Percentiles rank a stretch among this genome's conserved stretches.
phyloP scores from a whole-genome alignment of 2,888 invertebrate species.

The Nasonia oneida region DNA sequence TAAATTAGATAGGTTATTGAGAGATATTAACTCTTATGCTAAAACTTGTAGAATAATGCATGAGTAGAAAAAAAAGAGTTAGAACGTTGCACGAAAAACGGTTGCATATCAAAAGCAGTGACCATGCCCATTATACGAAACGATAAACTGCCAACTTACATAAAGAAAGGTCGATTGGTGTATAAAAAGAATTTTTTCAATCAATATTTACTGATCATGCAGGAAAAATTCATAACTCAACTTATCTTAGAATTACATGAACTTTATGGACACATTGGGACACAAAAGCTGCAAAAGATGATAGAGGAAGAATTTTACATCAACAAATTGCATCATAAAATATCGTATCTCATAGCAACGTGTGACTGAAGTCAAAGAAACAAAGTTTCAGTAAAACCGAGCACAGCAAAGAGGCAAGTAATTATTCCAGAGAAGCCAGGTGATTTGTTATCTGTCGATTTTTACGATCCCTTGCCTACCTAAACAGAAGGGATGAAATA shows the following conservation, averaged over 20 bases:
- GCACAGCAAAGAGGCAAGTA: neutral
- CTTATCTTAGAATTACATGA: neutral
- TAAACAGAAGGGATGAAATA: too few species aligned
- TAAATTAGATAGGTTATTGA: too few species aligned
- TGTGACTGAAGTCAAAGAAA: constrained; percentile 7
- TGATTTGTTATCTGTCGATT: neutral
- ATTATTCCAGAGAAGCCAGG: neutral
- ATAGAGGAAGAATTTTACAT: neutral
- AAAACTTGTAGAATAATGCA: too few species aligned
- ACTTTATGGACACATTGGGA: neutral
- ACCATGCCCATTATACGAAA: too few species aligned
- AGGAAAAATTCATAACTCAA: neutral
- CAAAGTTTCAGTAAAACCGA: neutral
- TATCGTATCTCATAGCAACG: neutral
- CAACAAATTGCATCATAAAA: neutral
- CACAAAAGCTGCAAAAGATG: neutral
- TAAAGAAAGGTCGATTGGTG: neutral
- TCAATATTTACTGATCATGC: neutral
- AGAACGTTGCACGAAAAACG: too few species aligned
- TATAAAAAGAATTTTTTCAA: neutral
- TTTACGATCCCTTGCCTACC: neutral
- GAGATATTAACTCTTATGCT: too few species aligned
- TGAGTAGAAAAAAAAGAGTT: too few species aligned
- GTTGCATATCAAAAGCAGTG: too few species aligned
- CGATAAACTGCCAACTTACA: neutral